phyloP scores from a whole-genome alignment of 2,888 invertebrate genomes.

The Silvanus unidentatus region DNA sequence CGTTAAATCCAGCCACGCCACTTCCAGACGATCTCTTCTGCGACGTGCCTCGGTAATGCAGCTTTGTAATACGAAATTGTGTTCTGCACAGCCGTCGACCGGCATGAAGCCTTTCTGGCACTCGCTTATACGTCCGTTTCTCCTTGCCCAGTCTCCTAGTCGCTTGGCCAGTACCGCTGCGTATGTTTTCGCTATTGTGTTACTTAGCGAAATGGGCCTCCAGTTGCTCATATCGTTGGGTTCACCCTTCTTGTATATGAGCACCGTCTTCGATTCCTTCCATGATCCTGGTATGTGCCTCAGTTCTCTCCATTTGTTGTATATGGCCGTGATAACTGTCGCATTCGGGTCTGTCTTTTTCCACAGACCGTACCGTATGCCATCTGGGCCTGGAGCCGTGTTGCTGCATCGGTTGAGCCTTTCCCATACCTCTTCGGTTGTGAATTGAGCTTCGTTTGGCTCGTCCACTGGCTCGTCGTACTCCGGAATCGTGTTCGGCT shows the following conservation, averaged over 20 bases:
- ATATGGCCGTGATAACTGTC: constrained; percentile 5
- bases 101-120: constrained; percentile 39
- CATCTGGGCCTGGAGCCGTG: constrained; percentile 14
- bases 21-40: constrained; percentile 13
- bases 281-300: constrained; percentile 5
- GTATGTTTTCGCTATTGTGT: constrained; percentile 25
- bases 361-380: constrained; percentile 5
- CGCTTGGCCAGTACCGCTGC: constrained; percentile 21
- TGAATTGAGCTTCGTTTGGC: no score
- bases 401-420: constrained; percentile 2
- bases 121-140: constrained; percentile 12
- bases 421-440: not conserved
- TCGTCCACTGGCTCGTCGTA: no score
- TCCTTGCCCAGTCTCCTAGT: constrained; percentile 18
- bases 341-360: constrained; percentile 10
- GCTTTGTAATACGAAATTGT: constrained; percentile 36
- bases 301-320: constrained; percentile 3
- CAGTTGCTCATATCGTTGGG: constrained; percentile 28
- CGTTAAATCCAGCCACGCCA: constrained; percentile 38
- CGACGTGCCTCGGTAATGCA: constrained; percentile 22
- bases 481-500: no score
- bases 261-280: constrained; percentile 7
- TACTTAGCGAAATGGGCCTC: constrained; percentile 30
- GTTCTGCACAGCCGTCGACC: constrained; percentile 35
- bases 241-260: constrained; percentile 16